A percentile compares a stretch with the other conserved stretches of the same genome.
These are phyloP conservation scores for Amphiprion clarkii DNA, from an alignment of 2,797 vertebrate genomes.

Conservation along the genomic window DNA sequence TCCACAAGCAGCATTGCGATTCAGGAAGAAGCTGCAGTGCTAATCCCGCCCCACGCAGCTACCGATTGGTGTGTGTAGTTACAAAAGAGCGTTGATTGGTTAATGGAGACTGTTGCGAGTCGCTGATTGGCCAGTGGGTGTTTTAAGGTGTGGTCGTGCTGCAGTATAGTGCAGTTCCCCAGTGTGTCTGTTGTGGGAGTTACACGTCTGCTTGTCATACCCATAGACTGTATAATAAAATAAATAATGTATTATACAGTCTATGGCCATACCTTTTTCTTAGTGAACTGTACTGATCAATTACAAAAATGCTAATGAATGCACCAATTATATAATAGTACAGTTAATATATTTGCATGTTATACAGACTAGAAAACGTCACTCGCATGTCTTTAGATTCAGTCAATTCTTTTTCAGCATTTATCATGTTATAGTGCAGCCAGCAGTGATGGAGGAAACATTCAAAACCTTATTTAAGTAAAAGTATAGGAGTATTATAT, in stretches of 20 bases:
- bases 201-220: neutral
- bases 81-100: conserved; percentile 34
- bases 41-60: neutral
- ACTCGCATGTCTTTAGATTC: too few species aligned
- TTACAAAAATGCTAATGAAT: neutral
- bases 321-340: neutral
- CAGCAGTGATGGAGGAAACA: too few species aligned
- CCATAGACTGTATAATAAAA: too few species aligned
- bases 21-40: conserved; percentile 39
- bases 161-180: neutral
- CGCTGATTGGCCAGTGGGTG: conserved; percentile 30
- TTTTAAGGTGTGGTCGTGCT: conserved; percentile 14
- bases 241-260: too few species aligned
- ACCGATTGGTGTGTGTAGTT: conserved; percentile 27
- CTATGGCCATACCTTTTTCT: too few species aligned
- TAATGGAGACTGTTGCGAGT: neutral
- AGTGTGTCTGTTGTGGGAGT: neutral
- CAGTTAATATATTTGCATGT: neutral
- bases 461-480: too few species aligned
- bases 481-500: too few species aligned
- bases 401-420: too few species aligned
- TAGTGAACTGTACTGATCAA: neutral
- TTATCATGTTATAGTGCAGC: too few species aligned
- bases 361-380: neutral
- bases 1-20: neutral